phyloP scores from a whole-genome alignment of 2,797 vertebrate species.

The Sandelia bainsii region DNA sequence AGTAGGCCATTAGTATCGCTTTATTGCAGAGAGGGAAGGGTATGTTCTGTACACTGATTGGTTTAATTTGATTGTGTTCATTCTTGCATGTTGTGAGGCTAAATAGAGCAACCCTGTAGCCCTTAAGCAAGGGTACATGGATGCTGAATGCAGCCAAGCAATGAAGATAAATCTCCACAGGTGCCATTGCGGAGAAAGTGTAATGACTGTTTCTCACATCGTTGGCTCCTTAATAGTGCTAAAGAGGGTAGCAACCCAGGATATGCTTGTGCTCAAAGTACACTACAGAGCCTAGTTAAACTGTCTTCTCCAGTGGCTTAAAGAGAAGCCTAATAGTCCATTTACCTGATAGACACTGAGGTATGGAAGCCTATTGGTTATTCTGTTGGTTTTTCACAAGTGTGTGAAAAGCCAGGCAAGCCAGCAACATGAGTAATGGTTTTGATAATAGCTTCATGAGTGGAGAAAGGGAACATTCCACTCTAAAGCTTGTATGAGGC shows the following conservation, averaged over 20 bases:
- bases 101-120: conserved; percentile 65
- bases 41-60: conserved; percentile 55
- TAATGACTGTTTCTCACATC: conserved; percentile 78
- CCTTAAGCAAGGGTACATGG: conserved; percentile 56
- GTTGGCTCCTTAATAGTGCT: conserved; percentile 78
- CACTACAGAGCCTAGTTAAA: conserved; percentile 65
- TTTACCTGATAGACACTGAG: conserved; percentile 64
- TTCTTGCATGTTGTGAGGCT: conserved; percentile 69
- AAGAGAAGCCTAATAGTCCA: conserved; percentile 66
- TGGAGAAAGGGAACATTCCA: conserved; percentile 65
- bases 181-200: conserved; percentile 71
- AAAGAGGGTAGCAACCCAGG: conserved; percentile 71
- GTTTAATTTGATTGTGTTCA: conserved; percentile 71
- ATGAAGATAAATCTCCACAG: conserved; percentile 78
- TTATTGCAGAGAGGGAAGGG: conserved; percentile 29
- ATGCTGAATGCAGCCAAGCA: conserved; percentile 70
- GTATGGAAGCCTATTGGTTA: conserved; percentile 60
- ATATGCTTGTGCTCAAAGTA: conserved; percentile 62
- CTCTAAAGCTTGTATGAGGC: conserved; percentile 68
- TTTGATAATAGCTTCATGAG: conserved; percentile 73
- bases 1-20: conserved; percentile 54
- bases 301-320: conserved; percentile 60
- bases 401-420: conserved; percentile 37
- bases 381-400: conserved; percentile 72
- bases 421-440: conserved; percentile 65